phyloP scores from a whole-genome alignment of 1,140 invertebrate genomes.

The Nephotettix cincticeps region DNA sequence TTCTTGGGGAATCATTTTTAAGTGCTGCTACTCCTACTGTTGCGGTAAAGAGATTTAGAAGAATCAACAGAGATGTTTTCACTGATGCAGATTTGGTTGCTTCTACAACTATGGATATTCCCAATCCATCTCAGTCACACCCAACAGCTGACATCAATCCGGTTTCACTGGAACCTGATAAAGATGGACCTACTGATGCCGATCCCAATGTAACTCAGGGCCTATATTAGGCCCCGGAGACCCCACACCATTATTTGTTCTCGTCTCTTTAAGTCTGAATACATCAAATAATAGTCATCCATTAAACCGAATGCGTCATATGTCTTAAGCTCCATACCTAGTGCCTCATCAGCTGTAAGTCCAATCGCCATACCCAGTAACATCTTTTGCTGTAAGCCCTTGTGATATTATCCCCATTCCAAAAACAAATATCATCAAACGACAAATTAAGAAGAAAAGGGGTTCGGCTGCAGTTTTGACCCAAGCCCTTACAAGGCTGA shows the following conservation, averaged over 20 bases:
- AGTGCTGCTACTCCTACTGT: slow-evolving; percentile 41
- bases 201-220: not conserved
- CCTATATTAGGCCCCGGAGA: not conserved
- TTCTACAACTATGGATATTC: slow-evolving; percentile 49
- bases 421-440: slow-evolving; percentile 33
- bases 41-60: slow-evolving; percentile 39
- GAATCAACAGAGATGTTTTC: slow-evolving; percentile 41
- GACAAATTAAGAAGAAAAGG: slow-evolving; percentile 25
- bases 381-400: slow-evolving; percentile 15
- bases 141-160: not conserved
- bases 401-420: slow-evolving; percentile 23
- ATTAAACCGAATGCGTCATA: too few species aligned
- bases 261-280: not conserved
- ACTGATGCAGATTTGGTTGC: slow-evolving; percentile 41
- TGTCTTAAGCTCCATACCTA: not conserved
- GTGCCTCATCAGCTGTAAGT: slow-evolving; percentile 7
- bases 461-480: slow-evolving; percentile 7
- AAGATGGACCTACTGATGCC: not conserved
- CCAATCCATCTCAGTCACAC: slow-evolving; percentile 41
- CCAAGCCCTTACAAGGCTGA: slow-evolving; percentile 8
- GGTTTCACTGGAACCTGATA: not conserved
- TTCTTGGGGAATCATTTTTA: slow-evolving; percentile 44
- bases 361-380: slow-evolving; percentile 24
- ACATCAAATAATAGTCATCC: not conserved
- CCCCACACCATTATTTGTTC: not conserved